Evolutionary conservation across 2,888 invertebrate species (phyloP).

Genomic region (Vanessa cardui): DNA sequence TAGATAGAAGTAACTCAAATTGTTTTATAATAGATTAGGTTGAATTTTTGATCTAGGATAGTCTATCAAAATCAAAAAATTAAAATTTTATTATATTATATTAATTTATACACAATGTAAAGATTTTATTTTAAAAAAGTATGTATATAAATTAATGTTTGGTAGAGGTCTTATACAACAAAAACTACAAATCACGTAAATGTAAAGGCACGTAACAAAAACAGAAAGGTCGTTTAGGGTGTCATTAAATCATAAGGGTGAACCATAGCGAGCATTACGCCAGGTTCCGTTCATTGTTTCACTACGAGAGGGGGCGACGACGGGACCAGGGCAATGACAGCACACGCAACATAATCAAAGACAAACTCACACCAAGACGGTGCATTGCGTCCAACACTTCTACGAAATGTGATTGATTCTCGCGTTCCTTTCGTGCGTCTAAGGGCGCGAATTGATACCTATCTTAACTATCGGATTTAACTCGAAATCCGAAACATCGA

Average conservation of each 20-base stretch:
- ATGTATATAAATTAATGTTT: constrained; percentile 7
- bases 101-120: no score
- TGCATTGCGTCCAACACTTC: constrained; percentile 50
- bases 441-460: neutral
- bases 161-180: neutral
- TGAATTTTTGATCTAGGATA: no score
- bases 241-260: constrained; percentile 49
- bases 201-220: constrained; percentile 39
- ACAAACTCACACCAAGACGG: constrained; percentile 51
- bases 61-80: no score
- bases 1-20: no score
- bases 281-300: constrained; percentile 71
- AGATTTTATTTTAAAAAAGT: neutral
- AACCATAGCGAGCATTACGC: constrained; percentile 53
- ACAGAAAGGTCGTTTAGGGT: constrained; percentile 45
- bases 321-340: constrained; percentile 67
- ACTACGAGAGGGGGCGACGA: constrained; percentile 55
- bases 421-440: neutral
- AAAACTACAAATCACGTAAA: constrained; percentile 23
- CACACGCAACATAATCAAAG: constrained; percentile 65
- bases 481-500: neutral
- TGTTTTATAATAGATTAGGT: no score
- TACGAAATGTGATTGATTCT: constrained; percentile 10
- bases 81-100: no score
- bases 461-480: neutral